These are phyloP conservation scores for Metallyticus violacea DNA, from an alignment of 2,888 invertebrate genomes.

Conservation along the genomic window DNA sequence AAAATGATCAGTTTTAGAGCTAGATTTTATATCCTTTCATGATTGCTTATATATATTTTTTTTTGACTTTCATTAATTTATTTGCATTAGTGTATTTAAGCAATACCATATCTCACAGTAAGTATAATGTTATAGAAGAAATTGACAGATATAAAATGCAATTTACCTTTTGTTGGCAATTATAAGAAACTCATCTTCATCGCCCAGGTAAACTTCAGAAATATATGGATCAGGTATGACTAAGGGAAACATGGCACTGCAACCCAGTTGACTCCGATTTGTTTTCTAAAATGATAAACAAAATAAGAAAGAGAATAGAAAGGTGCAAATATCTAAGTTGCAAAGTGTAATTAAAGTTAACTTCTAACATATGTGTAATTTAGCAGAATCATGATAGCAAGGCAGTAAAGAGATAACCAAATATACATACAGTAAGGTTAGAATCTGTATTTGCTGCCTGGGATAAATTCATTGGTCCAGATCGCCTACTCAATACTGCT, in stretches of 20 bases:
- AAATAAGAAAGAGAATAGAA: no score
- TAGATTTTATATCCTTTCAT: no score
- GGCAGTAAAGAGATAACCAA: no score
- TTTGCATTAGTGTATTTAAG: no score
- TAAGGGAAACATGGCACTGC: conserved; percentile 63
- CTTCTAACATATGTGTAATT: no score
- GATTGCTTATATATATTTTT: no score
- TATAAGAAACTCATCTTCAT: conserved; percentile 80
- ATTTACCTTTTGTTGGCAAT: conserved; percentile 65
- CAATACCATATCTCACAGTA: no score
- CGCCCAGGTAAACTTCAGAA: conserved; percentile 71
- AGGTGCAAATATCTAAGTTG: not conserved
- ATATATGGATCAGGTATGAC: conserved; percentile 74
- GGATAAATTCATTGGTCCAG: not conserved
- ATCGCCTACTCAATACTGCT: conserved; percentile 61
- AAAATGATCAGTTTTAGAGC: no score
- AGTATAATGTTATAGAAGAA: no score
- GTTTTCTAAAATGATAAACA: conserved; percentile 49
- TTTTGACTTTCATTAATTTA: no score
- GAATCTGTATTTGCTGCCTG: not conserved
- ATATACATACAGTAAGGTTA: not conserved
- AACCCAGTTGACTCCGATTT: conserved; percentile 62
- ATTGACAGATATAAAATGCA: no score
- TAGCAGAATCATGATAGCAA: no score
- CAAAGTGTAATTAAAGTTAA: not conserved